Evolutionary conservation across 2,797 vertebrate genomes (phyloP), one percentile per base, ranked within the genome.

Genomic region (Bradypodion pumilum): DNA sequence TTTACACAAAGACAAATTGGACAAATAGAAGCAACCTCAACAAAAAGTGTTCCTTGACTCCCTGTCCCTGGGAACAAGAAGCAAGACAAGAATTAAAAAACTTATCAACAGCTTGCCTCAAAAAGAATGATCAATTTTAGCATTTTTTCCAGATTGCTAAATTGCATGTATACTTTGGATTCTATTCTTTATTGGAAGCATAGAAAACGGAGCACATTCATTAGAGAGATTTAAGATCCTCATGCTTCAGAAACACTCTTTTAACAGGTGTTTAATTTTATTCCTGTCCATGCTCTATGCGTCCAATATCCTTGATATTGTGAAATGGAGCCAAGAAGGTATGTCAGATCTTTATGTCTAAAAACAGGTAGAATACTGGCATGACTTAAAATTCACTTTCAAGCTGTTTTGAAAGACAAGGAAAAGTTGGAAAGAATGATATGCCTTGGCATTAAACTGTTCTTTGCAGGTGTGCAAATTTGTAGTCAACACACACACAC

Each of bases 291-390:
- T 68, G 32, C 44, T n/a, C n/a, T n/a, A n/a, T n/a, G n/a, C n/a
- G n/a, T n/a, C n/a, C n/a, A n/a, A n/a, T 56, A 56, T 56, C 52
- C 52, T 32, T 65, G 56, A 70, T 4, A 40, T 76, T 87, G 78
- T 88, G 79, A 89, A 90, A 6, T n/a, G 25, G 5, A 84, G 75
- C 70, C 16, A 87, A 66, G 86, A 81, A 81, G 66, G 1, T 62
- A 73, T 82, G 5, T 2, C 59, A 87, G 69, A 80, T 25, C 21
- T 35, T n/a, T 1, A 46, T 46, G 73, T 88, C 37, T 59, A 6
- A 82, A 88, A 84, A 23, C 4, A 83, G 40, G 65, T 3, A 89
- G 60, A 84, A 89, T 83, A 89, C 84, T 89, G 87, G 56, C 70
- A 81, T 0, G 35, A 49, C 1, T 77, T 88, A 83, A 84, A 86